phyloP scores from a whole-genome alignment of 2,888 invertebrate genomes.

The Meliscaeva auricollis region DNA sequence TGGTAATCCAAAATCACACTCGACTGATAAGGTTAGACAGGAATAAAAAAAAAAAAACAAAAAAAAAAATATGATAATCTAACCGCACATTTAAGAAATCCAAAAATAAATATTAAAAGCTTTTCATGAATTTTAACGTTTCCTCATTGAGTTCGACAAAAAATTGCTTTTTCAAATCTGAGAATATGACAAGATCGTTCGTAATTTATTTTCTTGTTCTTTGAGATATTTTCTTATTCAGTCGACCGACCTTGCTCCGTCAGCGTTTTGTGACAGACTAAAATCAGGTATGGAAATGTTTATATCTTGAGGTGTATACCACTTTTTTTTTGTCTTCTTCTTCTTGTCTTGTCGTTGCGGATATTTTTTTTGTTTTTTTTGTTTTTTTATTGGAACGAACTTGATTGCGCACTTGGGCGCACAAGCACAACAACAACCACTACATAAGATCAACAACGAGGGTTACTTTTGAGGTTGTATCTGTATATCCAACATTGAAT shows the following conservation, averaged over 20 bases:
- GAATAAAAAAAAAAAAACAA: background rate
- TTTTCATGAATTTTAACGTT: constrained; percentile 24
- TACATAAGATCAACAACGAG: constrained; percentile 23
- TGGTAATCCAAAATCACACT: constrained; percentile 59
- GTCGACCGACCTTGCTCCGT: constrained; percentile 82
- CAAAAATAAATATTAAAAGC: constrained; percentile 26
- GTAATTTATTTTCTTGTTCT: constrained; percentile 49
- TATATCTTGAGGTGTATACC: constrained; percentile 76
- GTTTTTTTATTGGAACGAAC: constrained; percentile 64
- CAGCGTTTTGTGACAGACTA: constrained; percentile 84
- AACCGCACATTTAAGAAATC: constrained; percentile 57
- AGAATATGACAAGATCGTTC: constrained; percentile 1
- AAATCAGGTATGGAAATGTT: constrained; percentile 79
- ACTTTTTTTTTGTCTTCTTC: constrained; percentile 49
- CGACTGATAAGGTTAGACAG: constrained; percentile 56
- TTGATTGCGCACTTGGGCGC: constrained; percentile 74
- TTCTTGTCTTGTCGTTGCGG: constrained; percentile 12
- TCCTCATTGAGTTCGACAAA: constrained; percentile 9
- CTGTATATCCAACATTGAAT: background rate
- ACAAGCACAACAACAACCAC: constrained; percentile 43
- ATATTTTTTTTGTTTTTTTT: no score
- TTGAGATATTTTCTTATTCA: constrained; percentile 55
- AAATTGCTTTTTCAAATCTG: background rate
- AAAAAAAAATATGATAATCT: constrained; percentile 13
- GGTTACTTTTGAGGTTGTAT: constrained; percentile 61